These are phyloP conservation scores for Xiphias gladius DNA, from an alignment of 2,113 vertebrate genomes.

Conservation along the genomic window DNA sequence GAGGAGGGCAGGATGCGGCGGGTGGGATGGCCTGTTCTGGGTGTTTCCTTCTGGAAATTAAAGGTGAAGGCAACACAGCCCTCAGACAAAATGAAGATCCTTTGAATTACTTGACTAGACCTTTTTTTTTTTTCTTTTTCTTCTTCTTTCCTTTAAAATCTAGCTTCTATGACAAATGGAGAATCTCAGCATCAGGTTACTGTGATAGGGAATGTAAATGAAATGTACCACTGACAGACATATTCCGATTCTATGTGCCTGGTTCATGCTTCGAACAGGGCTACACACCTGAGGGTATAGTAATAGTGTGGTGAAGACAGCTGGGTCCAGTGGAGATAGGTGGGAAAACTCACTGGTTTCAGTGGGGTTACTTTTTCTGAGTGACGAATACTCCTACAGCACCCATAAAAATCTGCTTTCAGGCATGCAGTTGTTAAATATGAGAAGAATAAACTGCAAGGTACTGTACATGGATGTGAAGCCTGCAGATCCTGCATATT, in stretches of 20 bases:
- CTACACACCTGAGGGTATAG: constrained; percentile 27
- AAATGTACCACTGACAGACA: constrained; percentile 39
- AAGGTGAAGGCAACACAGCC: constrained; percentile 28
- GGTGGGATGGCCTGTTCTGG: constrained; percentile 31
- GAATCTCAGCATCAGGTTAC: constrained; percentile 19
- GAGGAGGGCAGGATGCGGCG: constrained; percentile 36
- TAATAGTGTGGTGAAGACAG: background rate
- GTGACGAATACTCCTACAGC: background rate
- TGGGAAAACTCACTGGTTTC: background rate
- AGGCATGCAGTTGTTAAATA: background rate
- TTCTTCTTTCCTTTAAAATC: background rate
- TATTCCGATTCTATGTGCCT: constrained; percentile 5
- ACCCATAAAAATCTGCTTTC: constrained; percentile 7
- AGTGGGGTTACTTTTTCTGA: background rate
- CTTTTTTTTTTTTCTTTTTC: background rate
- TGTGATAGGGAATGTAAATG: constrained; percentile 85
- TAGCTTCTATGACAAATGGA: background rate
- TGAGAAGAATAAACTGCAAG: background rate
- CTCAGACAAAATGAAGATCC: constrained; percentile 22
- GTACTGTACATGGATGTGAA: background rate
- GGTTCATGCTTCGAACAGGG: constrained; percentile 22
- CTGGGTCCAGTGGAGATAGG: background rate
- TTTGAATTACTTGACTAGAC: constrained; percentile 3
- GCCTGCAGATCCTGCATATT: constrained; percentile 10
- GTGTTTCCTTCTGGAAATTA: constrained; percentile 31